Evolutionary conservation across 2,113 vertebrate species (phyloP).

Genomic region (Calidris pugnax): DNA sequence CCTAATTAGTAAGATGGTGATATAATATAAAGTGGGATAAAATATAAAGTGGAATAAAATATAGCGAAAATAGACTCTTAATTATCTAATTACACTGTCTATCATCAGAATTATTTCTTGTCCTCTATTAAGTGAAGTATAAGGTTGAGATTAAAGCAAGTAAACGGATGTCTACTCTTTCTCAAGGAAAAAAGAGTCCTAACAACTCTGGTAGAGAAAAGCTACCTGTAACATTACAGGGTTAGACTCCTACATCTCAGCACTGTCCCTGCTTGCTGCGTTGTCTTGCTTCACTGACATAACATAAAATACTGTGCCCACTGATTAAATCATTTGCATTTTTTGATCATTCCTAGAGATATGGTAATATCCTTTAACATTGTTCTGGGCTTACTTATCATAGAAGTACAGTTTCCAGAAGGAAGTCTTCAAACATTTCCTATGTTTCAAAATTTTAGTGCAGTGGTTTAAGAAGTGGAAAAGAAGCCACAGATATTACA

Average conservation of each 20-base stretch:
- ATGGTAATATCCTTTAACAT: background rate
- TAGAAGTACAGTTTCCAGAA: background rate
- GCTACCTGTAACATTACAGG: background rate
- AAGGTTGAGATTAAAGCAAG: background rate
- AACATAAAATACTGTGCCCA: background rate
- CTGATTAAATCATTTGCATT: background rate
- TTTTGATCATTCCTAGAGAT: background rate
- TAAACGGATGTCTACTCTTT: background rate
- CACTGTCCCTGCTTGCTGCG: accelerated
- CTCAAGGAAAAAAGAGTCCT: background rate
- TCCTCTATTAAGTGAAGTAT: background rate
- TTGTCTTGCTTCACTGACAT: background rate
- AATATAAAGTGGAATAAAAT: background rate
- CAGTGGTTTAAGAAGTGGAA: background rate
- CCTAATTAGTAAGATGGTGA: background rate
- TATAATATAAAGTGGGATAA: background rate
- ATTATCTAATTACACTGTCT: background rate
- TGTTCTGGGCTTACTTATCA: background rate
- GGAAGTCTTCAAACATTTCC: background rate
- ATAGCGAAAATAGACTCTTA: background rate
- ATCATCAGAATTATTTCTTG: background rate
- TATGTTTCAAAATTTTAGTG: background rate
- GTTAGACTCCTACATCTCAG: background rate
- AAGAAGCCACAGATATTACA: background rate
- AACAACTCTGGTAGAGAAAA: background rate